Conservation (phyloP, 1,140 invertebrate genomes). For the Calosoma granatense region DNA sequence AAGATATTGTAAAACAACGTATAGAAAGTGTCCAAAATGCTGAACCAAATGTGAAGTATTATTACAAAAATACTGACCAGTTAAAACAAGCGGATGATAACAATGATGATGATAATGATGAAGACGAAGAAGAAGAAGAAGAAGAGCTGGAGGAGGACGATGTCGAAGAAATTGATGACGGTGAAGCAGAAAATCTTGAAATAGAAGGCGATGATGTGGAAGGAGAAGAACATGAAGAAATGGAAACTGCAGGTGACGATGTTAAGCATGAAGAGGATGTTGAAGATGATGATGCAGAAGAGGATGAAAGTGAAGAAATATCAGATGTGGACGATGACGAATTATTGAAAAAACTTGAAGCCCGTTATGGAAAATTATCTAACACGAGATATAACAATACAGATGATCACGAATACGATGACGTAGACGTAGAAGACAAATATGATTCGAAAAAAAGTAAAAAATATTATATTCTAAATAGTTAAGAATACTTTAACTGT, state of each 20-base stretch:
- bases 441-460: no score
- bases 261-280: constrained; percentile 28
- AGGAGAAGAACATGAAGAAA: constrained; percentile 36
- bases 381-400: constrained; percentile 38
- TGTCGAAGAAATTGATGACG: constrained; percentile 23
- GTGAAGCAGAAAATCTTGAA: constrained; percentile 34
- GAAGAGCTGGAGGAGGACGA: constrained; percentile 22
- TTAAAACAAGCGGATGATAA: no score
- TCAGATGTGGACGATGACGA: constrained; percentile 47
- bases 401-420: constrained; percentile 37
- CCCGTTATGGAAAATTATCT: constrained; percentile 57
- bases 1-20: no score
- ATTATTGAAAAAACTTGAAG: constrained; percentile 54
- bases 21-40: no score
- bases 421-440: constrained; percentile 27
- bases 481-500: no score
- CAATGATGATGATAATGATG: no score
- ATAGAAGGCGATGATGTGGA: constrained; percentile 40
- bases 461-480: no score
- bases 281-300: constrained; percentile 39
- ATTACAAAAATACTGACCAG: no score
- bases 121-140: constrained; percentile 32
- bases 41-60: no score
- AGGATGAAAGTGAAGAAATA: constrained; percentile 49
- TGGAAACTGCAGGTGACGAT: constrained; percentile 23